Percentiles rank a stretch among this genome's conserved stretches.
phyloP scores from a whole-genome alignment of 2,888 invertebrate species.

The Sisyra nigra region DNA sequence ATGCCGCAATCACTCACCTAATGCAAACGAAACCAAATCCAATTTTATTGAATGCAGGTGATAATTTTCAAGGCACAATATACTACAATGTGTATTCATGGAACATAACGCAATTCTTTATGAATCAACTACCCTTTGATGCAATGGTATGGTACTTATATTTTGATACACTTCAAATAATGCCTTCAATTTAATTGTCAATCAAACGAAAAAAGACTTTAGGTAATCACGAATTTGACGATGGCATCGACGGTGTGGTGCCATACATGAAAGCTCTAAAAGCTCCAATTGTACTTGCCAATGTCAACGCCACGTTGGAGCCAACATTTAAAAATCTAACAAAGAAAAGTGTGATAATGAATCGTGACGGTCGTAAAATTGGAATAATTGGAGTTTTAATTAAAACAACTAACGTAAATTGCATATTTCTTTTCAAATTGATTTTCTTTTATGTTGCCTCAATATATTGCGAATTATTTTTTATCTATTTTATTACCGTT shows the following conservation, averaged over 20 bases:
- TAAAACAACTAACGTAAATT: not conserved
- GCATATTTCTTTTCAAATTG: no score
- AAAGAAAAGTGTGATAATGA: slow-evolving; percentile 45
- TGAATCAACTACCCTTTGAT: slow-evolving; percentile 59
- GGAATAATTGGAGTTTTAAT: slow-evolving; percentile 57
- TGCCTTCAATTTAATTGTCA: no score
- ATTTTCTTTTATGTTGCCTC: no score
- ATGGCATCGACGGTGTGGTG: slow-evolving; percentile 50
- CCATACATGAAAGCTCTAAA: slow-evolving; percentile 49
- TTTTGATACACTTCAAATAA: no score
- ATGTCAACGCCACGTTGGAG: slow-evolving; percentile 54
- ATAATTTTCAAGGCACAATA: slow-evolving; percentile 73
- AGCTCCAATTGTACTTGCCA: slow-evolving; percentile 54
- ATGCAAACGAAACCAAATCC: slow-evolving; percentile 28
- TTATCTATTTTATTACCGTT: no score
- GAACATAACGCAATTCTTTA: slow-evolving; percentile 56
- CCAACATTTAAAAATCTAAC: slow-evolving; percentile 44
- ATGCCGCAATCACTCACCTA: slow-evolving; percentile 33
- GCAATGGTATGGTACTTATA: no score
- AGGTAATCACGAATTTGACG: slow-evolving; percentile 81
- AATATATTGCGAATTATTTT: no score
- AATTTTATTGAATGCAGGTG: slow-evolving; percentile 65
- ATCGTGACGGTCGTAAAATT: slow-evolving; percentile 43
- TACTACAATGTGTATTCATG: slow-evolving; percentile 65
- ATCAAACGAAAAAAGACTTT: slow-evolving; percentile 51